phyloP scores from a whole-genome alignment of 2,888 invertebrate species.

The Labia minor region DNA sequence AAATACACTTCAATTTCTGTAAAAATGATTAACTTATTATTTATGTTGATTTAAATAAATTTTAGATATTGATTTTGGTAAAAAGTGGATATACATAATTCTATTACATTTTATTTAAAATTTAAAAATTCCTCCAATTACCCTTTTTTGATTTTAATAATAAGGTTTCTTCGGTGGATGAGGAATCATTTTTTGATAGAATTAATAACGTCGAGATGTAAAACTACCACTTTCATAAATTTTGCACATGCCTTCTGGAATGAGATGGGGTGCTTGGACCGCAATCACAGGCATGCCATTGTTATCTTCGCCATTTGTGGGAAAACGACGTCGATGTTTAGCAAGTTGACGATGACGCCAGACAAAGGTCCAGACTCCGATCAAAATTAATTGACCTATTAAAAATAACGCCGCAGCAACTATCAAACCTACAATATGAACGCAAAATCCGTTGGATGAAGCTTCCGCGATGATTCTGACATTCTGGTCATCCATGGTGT shows the following conservation, averaged over 20 bases:
- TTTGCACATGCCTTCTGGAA: neutral
- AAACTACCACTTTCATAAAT: neutral
- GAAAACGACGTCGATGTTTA: slow-evolving; percentile 34
- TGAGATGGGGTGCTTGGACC: neutral
- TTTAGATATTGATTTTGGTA: too few relatives aligned
- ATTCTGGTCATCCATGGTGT: slow-evolving; percentile 32
- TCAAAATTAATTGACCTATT: slow-evolving; percentile 73
- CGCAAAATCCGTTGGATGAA: slow-evolving; percentile 42
- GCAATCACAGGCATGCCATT: neutral
- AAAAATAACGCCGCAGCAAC: slow-evolving; percentile 77
- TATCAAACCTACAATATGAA: slow-evolving; percentile 69
- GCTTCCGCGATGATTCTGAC: slow-evolving; percentile 36
- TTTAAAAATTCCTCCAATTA: too few relatives aligned
- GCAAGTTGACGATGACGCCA: slow-evolving; percentile 55
- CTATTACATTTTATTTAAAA: too few relatives aligned
- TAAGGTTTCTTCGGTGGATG: neutral
- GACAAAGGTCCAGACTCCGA: slow-evolving; percentile 79
- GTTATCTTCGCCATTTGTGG: neutral
- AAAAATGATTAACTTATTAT: too few relatives aligned
- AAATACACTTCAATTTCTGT: too few relatives aligned
- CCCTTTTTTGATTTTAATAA: too few relatives aligned
- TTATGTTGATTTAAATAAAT: too few relatives aligned
- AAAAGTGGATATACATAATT: too few relatives aligned
- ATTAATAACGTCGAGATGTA: neutral
- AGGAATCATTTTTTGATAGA: too few relatives aligned